Conservation (phyloP, 2,888 invertebrate species). For the Agriopis leucophaearia region DNA sequence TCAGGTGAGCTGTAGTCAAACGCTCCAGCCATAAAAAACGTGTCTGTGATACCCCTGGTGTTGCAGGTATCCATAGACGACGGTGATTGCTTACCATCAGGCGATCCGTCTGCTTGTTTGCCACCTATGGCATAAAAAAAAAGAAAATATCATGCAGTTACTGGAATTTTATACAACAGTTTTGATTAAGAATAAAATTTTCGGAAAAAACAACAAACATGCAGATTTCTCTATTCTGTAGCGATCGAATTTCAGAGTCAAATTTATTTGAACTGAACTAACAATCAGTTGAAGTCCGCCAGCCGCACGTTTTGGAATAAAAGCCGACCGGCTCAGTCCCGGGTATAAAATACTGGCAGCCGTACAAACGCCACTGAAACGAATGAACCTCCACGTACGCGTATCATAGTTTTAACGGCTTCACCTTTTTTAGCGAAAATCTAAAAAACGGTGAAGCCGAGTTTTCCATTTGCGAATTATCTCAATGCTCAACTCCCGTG, state of each 20-base stretch:
- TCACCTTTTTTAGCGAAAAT: slow-evolving; percentile 22
- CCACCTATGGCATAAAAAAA: too few relatives aligned
- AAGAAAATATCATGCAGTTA: background rate
- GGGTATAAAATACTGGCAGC: slow-evolving; percentile 35
- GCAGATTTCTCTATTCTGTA: slow-evolving; percentile 30
- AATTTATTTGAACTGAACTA: slow-evolving; percentile 32
- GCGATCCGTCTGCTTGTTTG: too few relatives aligned
- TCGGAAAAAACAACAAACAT: slow-evolving; percentile 11
- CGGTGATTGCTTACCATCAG: too few relatives aligned
- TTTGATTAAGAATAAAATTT: background rate
- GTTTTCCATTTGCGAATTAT: slow-evolving; percentile 28
- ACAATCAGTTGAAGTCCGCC: slow-evolving; percentile 31
- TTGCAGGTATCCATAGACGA: too few relatives aligned
- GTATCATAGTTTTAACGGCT: slow-evolving; percentile 31
- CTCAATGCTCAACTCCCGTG: slow-evolving; percentile 22
- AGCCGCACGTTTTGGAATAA: slow-evolving; percentile 22
- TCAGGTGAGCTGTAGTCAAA: too few relatives aligned
- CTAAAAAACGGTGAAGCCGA: slow-evolving; percentile 2
- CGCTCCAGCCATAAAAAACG: too few relatives aligned
- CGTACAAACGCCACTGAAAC: slow-evolving; percentile 22
- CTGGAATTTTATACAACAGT: background rate
- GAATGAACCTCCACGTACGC: slow-evolving; percentile 36
- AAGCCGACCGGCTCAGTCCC: slow-evolving; percentile 33
- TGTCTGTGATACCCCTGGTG: too few relatives aligned
- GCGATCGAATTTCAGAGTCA: slow-evolving; percentile 27